Base-by-base conservation (phyloP, 2,113 vertebrate species). In the Neofelis nebulosa region DNA sequence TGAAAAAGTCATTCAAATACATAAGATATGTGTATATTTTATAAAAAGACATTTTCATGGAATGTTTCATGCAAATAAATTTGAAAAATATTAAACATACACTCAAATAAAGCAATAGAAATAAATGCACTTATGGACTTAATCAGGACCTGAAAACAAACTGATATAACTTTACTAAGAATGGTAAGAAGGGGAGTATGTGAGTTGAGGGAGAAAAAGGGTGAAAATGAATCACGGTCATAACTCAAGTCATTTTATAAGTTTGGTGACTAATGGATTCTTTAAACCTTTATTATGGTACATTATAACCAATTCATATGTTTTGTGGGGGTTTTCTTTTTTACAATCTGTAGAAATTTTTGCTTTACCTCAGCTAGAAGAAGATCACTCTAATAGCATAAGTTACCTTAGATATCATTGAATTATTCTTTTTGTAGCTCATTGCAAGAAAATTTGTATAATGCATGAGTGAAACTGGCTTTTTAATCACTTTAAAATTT, bases 401-500 rank as follows among this genome's bases (percentile, higher is more conserved):
- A 79, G 74, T 88, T 92, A 91, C 45, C 69, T 96, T 74, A 91
- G 12, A 92, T 92, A 91, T 73, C 36, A 91, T 73, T 97, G 88
- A 80, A 87, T 94, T 92, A 68, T 82, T 97, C 95, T 88, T 94
- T 96, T 94, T 91, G 69, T 87, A 96, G 96, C 81, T 88, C 94
- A 45, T 52, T 96, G 36, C 41, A 94, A 96, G 76, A 95, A 97
- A 91, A 95, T 86, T 41, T 97, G 61, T 93, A 79, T 93, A 95
- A 97, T 88, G 50, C n/a, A 92, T 92, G 76, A 96, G 76, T 91
- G 66, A 95, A 96, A 88, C 52, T 89, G 74, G 8, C 7, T 95
- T 52, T 94, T 97, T 81, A 97, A 84, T 97, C 66, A 96, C 79
- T 96, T 94, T 93, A 89, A 97, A 96, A 94, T 95, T 78, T 78